These are phyloP conservation scores for Amiota mariae DNA, from an alignment of 2,888 invertebrate species.

Conservation along the genomic window DNA sequence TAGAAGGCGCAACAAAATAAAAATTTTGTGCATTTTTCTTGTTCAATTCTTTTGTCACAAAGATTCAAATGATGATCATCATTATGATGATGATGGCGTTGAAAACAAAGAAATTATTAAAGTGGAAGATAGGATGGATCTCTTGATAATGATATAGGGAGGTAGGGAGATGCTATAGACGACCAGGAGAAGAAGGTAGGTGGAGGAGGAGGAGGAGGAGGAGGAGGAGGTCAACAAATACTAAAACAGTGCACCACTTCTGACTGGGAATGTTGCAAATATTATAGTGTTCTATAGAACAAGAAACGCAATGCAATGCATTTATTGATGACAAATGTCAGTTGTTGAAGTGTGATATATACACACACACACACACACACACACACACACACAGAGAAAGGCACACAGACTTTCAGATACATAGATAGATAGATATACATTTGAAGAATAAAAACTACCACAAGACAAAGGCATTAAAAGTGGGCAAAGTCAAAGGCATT, in stretches of 20 bases:
- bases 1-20: conserved; percentile 44
- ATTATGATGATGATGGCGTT: conserved; percentile 6
- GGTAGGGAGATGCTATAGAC: too few species aligned
- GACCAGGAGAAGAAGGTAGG: too few species aligned
- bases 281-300: background rate
- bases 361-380: background rate
- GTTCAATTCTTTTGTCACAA: conserved; percentile 47
- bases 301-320: conserved; percentile 13
- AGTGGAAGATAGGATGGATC: background rate
- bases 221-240: too few species aligned
- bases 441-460: background rate
- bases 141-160: too few species aligned
- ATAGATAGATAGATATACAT: background rate
- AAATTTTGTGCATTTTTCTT: too few species aligned
- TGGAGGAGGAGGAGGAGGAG: too few species aligned
- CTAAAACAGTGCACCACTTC: background rate
- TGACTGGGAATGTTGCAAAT: too few species aligned
- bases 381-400: background rate
- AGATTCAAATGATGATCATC: conserved; percentile 36
- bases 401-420: background rate
- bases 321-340: conserved; percentile 30
- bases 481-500: conserved; percentile 10
- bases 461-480: background rate
- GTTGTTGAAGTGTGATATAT: background rate
- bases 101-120: conserved; percentile 9